Evolutionary conservation across 2,797 vertebrate genomes (phyloP), one percentile per base, ranked within the genome.

Genomic region (Buceros bicornis): DNA sequence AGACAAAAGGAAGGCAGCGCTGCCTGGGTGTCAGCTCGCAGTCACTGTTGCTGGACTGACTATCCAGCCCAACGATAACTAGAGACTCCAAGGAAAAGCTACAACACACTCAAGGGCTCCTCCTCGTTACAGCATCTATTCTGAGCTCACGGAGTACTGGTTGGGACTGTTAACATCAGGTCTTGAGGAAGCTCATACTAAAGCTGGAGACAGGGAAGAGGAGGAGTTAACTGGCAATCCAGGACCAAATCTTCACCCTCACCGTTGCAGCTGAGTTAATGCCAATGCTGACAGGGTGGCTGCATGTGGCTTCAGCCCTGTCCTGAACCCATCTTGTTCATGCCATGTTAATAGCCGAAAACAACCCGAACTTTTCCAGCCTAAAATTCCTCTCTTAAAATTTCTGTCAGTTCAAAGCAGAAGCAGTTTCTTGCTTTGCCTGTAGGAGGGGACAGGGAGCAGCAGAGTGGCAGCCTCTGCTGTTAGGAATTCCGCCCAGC

Each of bases 251-350:
- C 21, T 40, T 12, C 37, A 40, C 37, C 33, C 20, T 25, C 0
- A 9, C 56, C 22, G 31, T 12, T 69, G 76, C 42, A 87, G 58
- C 47, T 65, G 3, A 28, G 26, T 69, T 78, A 83, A 78, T 2
- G 7, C 40, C 5, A n/a, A 2, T 54, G 18, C 6, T 18, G 0
- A 1, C n/a, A 1, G 5, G 15, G 10, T 4, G 1, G 47, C 64
- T 69, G 31, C 10, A 1, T 47, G n/a, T 40, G 47, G 22, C 29
- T 61, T 54, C 56, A 47, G 19, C 48, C 18, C 40, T 45, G 12
- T 37, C 22, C n/a, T n/a, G 12, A 53, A 53, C 22, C 14, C 31
- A 33, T 25, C 25, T 50, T 61, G 16, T 53, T 70, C 24, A 7
- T 56, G 42, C 43, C 20, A 15, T 37, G 18, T 69, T 69, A 56